Base-by-base conservation (phyloP, 2,888 invertebrate genomes). In the Abscondita cerata region DNA sequence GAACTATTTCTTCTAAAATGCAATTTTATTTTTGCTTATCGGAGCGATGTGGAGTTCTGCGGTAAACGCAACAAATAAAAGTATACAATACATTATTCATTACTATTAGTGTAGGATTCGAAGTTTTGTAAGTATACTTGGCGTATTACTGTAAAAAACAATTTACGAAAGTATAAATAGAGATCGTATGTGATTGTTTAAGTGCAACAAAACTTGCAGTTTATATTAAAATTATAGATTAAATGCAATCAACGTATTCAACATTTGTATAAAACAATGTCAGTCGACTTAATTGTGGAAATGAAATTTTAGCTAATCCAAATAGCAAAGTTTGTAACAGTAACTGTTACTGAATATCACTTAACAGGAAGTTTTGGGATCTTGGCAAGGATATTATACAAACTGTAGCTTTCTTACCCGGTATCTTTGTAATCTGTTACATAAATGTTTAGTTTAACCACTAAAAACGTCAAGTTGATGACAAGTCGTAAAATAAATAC, bases 401-500 rank as follows among this genome's bases (percentile, higher is more conserved):
- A 52, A 51, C 31, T 50, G 46, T 38, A 59, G 46, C 52, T 52
- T 59, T 52, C 59, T 52, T 59, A 58, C 33, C 58, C 52, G 40
- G 15, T 41, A 50, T 40, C 38, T 33, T 56, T 18, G 53, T 54
- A 54, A 54, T 54, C 47, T 34, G 56, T 48, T 36, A 56, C 38
- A 36, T 38, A 47, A 56, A 57, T 57, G 57, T 57, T 57, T 57
- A 34, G 40, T 48, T 50, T 50, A 56, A 47, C 25, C 48, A 40
- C 38, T 51, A 57, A 51, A 56, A 51, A 51, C 51, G 19, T 34
- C 16, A 55, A 33, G 38, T 18, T 38, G 25, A 33, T 33, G 48
- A 33, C 12, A 51, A 51, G 33, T 18, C 16, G 12, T 34, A 31
- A 8, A 51, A 51, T 16, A 51, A n/a, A 18, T 34, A 36, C 1